Evolutionary conservation across 2,113 vertebrate genomes (phyloP), one percentile per base, ranked within the genome.

Genomic region (Ploceus nigricollis): DNA sequence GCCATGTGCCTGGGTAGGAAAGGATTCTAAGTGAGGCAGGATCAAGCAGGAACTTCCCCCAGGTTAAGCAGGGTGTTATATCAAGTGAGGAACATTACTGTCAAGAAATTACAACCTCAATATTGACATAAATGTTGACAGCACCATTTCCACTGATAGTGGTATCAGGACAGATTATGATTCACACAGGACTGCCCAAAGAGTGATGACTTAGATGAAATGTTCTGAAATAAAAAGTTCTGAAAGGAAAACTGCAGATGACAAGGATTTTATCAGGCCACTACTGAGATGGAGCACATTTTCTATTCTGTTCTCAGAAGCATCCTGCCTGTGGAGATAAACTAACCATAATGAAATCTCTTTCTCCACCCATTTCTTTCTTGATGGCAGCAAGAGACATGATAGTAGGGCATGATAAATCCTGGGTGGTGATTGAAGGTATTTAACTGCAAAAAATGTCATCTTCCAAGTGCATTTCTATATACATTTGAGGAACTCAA

Each of bases 71-170:
- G 69, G 79, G 97, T 94, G 81, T 97, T 98, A 82, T 75, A 97
- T 97, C 96, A 98, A 98, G 65, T 28, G 47, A 94, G 50, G 93
- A 96, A 95, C 96, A 96, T 98, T 96, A 96, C 93, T 98, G 96
- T 97, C 97, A 97, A 97, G 97, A 97, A 98, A 97, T 97, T 96
- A 97, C 95, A 97, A 94, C 88, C 94, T 97, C 96, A 84, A 86
- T 64, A 13, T 96, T 97, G 98, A 98, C 97, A 97, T 97, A 97
- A 97, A 97, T 96, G 97, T 98, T 97, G 98, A 98, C 97, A 98
- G 96, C 44, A 91, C 80, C 87, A 90, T 97, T 98, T 97, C 94
- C 90, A 93, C 97, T 89, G 97, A 97, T 97, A 97, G 95, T 71
- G 51, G 83, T 94, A 98, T 98, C 97, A 97, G 85, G 96, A 70